These are phyloP conservation scores for Lasioglossum zephyrum DNA, from an alignment of 2,888 invertebrate genomes.

Conservation along the genomic window DNA sequence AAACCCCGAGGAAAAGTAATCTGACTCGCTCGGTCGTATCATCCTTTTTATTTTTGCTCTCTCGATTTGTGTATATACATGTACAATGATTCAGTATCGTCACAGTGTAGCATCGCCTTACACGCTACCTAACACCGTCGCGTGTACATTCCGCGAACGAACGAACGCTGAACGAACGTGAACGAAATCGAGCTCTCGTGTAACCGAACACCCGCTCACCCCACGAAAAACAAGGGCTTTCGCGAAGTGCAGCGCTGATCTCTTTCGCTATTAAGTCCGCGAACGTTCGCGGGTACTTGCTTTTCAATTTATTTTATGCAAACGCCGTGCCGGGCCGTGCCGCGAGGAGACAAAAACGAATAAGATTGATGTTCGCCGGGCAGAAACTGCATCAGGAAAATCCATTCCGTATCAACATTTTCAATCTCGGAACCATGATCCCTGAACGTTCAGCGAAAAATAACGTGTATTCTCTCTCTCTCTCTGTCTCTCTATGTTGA, in stretches of 20 bases:
- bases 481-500: neutral
- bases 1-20: constrained; percentile 39
- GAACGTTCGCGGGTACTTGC: neutral
- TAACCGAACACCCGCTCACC: neutral
- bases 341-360: neutral
- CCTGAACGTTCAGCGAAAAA: neutral
- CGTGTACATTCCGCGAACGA: constrained; percentile 32
- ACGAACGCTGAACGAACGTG: constrained; percentile 26
- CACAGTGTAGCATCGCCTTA: constrained; percentile 60
- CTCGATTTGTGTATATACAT: constrained; percentile 68
- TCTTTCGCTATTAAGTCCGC: neutral
- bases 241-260: neutral
- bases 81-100: constrained; percentile 67
- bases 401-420: neutral
- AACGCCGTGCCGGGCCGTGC: neutral
- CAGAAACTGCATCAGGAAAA: neutral
- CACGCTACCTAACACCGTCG: constrained; percentile 62
- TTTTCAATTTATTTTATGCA: constrained; percentile 7
- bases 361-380: neutral
- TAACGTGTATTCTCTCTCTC: neutral
- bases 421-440: neutral
- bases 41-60: constrained; percentile 60
- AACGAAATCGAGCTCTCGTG: neutral
- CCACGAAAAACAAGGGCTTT: neutral
- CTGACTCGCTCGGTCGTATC: constrained; percentile 47